These are phyloP conservation scores for Remorina albescens DNA, from an alignment of 2,797 vertebrate genomes.

Conservation along the genomic window DNA sequence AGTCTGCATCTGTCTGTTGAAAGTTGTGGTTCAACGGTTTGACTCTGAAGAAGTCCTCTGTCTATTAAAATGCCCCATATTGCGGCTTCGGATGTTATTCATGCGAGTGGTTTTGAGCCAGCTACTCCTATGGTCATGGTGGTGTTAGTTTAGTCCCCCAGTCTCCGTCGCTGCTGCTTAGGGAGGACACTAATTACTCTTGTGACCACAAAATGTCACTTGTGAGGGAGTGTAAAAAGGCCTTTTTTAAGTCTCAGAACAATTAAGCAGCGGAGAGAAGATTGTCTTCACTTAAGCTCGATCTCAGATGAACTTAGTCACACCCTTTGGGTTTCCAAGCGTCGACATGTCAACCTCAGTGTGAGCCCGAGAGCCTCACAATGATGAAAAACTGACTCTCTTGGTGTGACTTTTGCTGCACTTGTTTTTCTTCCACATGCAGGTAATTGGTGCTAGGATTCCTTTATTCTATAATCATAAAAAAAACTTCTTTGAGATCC, in stretches of 20 bases:
- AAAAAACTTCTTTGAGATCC: background rate
- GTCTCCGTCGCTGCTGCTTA: background rate
- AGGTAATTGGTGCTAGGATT: background rate
- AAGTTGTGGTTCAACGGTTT: background rate
- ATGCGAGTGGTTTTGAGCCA: background rate
- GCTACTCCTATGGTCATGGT: background rate
- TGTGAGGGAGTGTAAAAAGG: background rate
- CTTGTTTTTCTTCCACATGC: background rate
- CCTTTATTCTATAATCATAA: constrained; percentile 1
- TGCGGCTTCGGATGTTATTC: background rate
- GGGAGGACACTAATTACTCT: background rate
- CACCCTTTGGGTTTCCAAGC: background rate
- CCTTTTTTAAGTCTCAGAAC: background rate
- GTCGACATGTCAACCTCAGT: no score
- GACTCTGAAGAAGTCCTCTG: background rate
- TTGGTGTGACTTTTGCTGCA: background rate
- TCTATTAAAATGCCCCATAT: constrained; percentile 18
- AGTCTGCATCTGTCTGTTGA: background rate
- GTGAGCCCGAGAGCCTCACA: background rate
- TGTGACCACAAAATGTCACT: background rate
- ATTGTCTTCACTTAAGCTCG: background rate
- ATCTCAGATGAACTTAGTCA: background rate
- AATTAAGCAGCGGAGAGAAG: no score
- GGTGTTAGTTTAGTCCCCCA: background rate
- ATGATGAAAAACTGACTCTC: background rate